phyloP scores from a whole-genome alignment of 1,140 invertebrate genomes.

The Drosophila biarmipes region DNA sequence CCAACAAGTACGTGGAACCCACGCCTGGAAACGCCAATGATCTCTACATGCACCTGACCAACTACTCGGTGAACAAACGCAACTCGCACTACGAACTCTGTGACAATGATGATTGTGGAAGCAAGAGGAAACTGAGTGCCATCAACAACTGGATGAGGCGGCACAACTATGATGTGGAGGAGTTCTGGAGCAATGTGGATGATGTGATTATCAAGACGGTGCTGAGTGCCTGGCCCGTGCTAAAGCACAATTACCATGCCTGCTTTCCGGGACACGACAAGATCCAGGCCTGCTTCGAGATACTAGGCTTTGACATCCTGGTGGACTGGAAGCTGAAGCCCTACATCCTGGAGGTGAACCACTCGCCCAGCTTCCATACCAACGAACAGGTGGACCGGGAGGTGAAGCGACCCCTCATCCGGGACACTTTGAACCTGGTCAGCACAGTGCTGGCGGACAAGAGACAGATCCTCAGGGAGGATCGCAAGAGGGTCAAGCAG shows the following conservation, averaged over 20 bases:
- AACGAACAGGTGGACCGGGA: conserved; percentile 93
- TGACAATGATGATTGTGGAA: conserved; percentile 90
- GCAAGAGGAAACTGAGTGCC: conserved; percentile 93
- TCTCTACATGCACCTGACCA: conserved; percentile 98
- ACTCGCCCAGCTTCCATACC: conserved; percentile 96
- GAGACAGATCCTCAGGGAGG: conserved; percentile 90
- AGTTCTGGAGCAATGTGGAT: conserved; percentile 93
- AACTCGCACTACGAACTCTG: conserved; percentile 89
- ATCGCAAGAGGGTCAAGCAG: conserved; percentile 88
- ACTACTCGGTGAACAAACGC: conserved; percentile 98
- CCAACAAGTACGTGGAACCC: conserved; percentile 92
- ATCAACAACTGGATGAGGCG: conserved; percentile 90
- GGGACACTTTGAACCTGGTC: conserved; percentile 92
- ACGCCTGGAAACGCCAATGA: conserved; percentile 91
- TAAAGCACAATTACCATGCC: conserved; percentile 94
- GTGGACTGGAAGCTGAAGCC: conserved; percentile 94
- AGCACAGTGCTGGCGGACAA: conserved; percentile 93
- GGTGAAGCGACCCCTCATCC: conserved; percentile 92
- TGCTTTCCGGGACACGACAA: conserved; percentile 94
- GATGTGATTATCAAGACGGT: conserved; percentile 96
- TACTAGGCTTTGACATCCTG: conserved; percentile 94
- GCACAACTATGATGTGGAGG: conserved; percentile 90
- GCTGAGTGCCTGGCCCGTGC: conserved; percentile 92
- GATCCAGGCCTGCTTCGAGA: conserved; percentile 94
- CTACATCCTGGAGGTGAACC: conserved; percentile 94